A percentile compares a stretch with the other conserved stretches of the same genome.
These are phyloP conservation scores for Ceriagrion tenellum DNA, from an alignment of 2,888 invertebrate genomes.

Conservation along the genomic window DNA sequence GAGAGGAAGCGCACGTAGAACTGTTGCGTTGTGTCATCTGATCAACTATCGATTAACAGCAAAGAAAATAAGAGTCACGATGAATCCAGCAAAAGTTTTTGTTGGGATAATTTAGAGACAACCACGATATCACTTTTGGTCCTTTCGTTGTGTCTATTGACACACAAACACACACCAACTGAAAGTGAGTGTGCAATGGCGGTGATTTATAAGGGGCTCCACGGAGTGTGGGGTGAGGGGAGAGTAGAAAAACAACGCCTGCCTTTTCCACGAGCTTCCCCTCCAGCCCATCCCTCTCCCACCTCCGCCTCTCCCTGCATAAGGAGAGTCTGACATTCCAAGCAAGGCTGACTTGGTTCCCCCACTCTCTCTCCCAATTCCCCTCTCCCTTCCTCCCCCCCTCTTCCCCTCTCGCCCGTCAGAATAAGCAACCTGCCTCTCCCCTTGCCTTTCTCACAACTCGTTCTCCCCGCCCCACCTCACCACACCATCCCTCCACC, in stretches of 20 bases:
- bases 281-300: neutral
- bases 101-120: too few relatives aligned
- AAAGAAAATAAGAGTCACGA: too few relatives aligned
- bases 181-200: neutral
- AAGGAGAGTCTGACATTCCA: conserved; percentile 40
- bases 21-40: too few relatives aligned
- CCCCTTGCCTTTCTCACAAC: neutral
- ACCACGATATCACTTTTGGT: too few relatives aligned
- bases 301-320: neutral
- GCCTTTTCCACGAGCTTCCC: neutral
- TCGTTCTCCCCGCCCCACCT: neutral
- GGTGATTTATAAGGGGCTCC: neutral
- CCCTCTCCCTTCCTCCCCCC: conserved; percentile 16
- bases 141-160: neutral
- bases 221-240: neutral
- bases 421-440: neutral
- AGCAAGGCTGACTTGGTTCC: conserved; percentile 65
- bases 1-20: too few relatives aligned
- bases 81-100: too few relatives aligned
- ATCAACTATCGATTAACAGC: too few relatives aligned
- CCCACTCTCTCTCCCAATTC: neutral
- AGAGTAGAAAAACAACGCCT: neutral
- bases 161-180: neutral
- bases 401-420: neutral
- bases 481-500: neutral